Evolutionary conservation across 2,797 vertebrate genomes (phyloP), one percentile per base, ranked within the genome.

Genomic region (Bradypodion ventrale): DNA sequence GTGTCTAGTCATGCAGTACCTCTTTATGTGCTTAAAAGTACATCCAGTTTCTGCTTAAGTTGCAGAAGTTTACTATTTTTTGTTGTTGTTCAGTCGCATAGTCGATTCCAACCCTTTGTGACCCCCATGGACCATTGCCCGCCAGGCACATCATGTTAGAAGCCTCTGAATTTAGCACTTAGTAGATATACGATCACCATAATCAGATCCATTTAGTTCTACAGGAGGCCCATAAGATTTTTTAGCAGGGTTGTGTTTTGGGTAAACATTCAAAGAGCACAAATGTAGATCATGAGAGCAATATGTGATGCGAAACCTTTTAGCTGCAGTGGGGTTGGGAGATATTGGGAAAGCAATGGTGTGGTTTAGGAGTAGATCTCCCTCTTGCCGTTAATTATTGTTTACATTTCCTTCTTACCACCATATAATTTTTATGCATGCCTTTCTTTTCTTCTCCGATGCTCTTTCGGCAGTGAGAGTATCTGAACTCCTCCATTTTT

Each of bases 391-490:
- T 1, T 83, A 5, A 85, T 84, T 77, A 40, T 52, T 89, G 32
- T 88, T 77, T 90, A 66, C 82, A 75, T 70, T 80, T 78, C 70
- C 40, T 84, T 82, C 84, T 83, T 66, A 15, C 88, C 77, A 77
- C 35, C 7, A n/a, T 87, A 0, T 81, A 79, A 86, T 83, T 63
- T 90, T 82, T 81, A 23, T 77, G 59, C 69, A 56, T 90, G 0
- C 63, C 78, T 79, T 59, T n/a, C 46, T 75, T 73, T 46, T n/a
- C 5, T 46, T 23, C 74, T 75, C 56, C 29, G 5, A 9, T 5
- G 35, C 25, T 27, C 37, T 75, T 46, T 87, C 56, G 66, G 49
- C 46, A 70, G 7, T 78, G 63, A 84, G 72, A 74, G 82, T 42
- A 56, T 87, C 82, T 76, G 46, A 13, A 73, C 63, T n/a, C 32